phyloP scores from a whole-genome alignment of 2,888 invertebrate species.

The Temnothorax rugatulus region DNA sequence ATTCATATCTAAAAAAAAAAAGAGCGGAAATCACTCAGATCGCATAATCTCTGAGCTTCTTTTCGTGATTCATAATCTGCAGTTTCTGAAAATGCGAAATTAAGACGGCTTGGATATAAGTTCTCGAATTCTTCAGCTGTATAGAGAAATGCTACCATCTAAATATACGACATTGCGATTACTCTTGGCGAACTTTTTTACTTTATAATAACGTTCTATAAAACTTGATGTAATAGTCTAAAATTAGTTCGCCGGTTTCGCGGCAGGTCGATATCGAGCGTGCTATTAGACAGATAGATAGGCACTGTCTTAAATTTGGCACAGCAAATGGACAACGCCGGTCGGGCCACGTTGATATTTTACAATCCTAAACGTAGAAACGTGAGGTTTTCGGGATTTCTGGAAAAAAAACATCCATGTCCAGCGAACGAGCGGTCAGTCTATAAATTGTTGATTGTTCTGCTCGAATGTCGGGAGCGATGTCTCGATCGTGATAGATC shows the following conservation, averaged over 20 bases:
- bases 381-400: background rate
- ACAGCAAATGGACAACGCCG: conserved; percentile 15
- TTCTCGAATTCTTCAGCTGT: background rate
- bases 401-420: background rate
- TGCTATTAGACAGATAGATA: conserved; percentile 31
- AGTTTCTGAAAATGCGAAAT: conserved; percentile 7
- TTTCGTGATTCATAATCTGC: background rate
- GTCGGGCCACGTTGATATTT: conserved; percentile 11
- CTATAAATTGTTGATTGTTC: conserved; percentile 40
- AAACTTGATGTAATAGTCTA: conserved; percentile 33
- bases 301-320: conserved; percentile 31
- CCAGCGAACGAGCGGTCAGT: conserved; percentile 3
- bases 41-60: background rate
- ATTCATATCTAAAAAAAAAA: background rate
- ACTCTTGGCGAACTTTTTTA: conserved; percentile 21
- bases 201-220: conserved; percentile 42
- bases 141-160: background rate
- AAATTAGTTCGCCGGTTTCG: conserved; percentile 23
- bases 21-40: background rate
- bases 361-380: background rate
- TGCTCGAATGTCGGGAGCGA: conserved; percentile 35
- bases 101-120: conserved; percentile 12
- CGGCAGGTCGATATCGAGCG: conserved; percentile 38
- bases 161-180: conserved; percentile 15
- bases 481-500: conserved; percentile 52